Evolutionary conservation across 1,140 invertebrate species (phyloP).

Genomic region (Drosophila arizonae): DNA sequence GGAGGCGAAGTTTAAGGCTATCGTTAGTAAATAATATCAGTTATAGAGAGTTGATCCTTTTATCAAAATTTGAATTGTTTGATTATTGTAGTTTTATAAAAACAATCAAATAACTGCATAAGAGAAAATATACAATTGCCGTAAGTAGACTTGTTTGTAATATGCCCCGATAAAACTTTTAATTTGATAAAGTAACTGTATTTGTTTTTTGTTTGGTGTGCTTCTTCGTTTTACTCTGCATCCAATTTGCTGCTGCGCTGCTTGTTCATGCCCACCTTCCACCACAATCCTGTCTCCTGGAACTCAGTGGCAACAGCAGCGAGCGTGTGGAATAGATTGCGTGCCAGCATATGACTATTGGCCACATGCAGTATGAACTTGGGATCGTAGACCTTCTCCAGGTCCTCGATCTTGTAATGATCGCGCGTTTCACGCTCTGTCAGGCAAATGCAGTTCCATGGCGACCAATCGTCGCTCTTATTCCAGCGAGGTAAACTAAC

Average conservation of each 20-base stretch:
- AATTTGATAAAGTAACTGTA: slow-evolving; percentile 29
- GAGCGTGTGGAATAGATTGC: slow-evolving; percentile 73
- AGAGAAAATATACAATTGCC: neutral
- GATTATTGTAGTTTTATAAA: slow-evolving; percentile 67
- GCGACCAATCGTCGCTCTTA: slow-evolving; percentile 85
- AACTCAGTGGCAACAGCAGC: slow-evolving; percentile 70
- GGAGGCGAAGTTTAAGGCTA: slow-evolving; percentile 86
- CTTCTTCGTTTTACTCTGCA: slow-evolving; percentile 30
- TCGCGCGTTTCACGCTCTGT: slow-evolving; percentile 85
- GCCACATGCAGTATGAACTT: slow-evolving; percentile 78
- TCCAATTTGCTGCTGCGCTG: slow-evolving; percentile 65
- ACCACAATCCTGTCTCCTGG: slow-evolving; percentile 79
- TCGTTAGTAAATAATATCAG: slow-evolving; percentile 80
- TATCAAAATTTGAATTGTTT: slow-evolving; percentile 63
- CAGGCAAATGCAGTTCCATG: slow-evolving; percentile 87
- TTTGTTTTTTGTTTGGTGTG: slow-evolving; percentile 17
- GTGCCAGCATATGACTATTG: slow-evolving; percentile 74
- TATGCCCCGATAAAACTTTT: slow-evolving; percentile 30
- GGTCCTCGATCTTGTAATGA: slow-evolving; percentile 83
- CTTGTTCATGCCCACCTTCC: slow-evolving; percentile 77
- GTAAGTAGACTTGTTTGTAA: neutral
- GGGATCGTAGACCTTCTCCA: slow-evolving; percentile 84
- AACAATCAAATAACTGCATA: slow-evolving; percentile 28
- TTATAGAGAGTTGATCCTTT: slow-evolving; percentile 43
- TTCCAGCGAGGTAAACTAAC: slow-evolving; percentile 84